Conservation (phyloP, 1,140 invertebrate genomes). For the Thaumetopoea pityocampa region DNA sequence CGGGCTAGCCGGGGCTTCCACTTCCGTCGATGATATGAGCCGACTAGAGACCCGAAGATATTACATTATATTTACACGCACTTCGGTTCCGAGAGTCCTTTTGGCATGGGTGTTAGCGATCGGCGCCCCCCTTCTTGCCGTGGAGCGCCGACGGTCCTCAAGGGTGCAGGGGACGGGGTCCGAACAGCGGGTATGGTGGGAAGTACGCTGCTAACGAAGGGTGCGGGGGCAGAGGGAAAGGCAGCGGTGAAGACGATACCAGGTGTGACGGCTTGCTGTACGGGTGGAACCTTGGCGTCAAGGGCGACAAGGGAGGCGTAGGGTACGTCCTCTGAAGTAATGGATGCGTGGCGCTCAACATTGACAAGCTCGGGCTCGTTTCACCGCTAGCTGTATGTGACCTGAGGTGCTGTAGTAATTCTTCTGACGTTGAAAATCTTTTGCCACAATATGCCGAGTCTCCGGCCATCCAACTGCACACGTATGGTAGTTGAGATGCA, state of each 20-base stretch:
- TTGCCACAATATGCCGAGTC: slow-evolving; percentile 94
- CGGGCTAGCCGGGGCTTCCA: slow-evolving; percentile 32
- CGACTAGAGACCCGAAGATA: slow-evolving; percentile 60
- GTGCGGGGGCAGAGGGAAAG: slow-evolving; percentile 80
- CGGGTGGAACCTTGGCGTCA: slow-evolving; percentile 89
- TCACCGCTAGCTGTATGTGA: slow-evolving; percentile 85
- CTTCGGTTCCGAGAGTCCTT: slow-evolving; percentile 60
- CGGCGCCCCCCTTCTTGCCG: slow-evolving; percentile 73
- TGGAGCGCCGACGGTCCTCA: slow-evolving; percentile 76
- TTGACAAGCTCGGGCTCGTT: slow-evolving; percentile 58
- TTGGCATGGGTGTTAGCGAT: slow-evolving; percentile 71
- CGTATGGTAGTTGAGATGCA: slow-evolving; percentile 85
- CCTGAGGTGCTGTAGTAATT: slow-evolving; percentile 91
- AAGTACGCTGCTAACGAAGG: slow-evolving; percentile 86
- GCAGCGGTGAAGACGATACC: slow-evolving; percentile 77
- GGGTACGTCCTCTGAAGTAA: slow-evolving; percentile 88
- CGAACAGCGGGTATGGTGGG: slow-evolving; percentile 90
- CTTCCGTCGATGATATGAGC: slow-evolving; percentile 68
- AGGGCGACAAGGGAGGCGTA: slow-evolving; percentile 88
- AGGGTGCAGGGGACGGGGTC: slow-evolving; percentile 83
- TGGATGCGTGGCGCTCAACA: slow-evolving; percentile 79
- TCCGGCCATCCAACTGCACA: slow-evolving; percentile 95
- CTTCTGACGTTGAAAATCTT: slow-evolving; percentile 90
- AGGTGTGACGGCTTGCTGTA: slow-evolving; percentile 86
- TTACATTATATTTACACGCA: slow-evolving; percentile 65